phyloP scores from a whole-genome alignment of 2,113 vertebrate species.

The Scartelaos histophorus region DNA sequence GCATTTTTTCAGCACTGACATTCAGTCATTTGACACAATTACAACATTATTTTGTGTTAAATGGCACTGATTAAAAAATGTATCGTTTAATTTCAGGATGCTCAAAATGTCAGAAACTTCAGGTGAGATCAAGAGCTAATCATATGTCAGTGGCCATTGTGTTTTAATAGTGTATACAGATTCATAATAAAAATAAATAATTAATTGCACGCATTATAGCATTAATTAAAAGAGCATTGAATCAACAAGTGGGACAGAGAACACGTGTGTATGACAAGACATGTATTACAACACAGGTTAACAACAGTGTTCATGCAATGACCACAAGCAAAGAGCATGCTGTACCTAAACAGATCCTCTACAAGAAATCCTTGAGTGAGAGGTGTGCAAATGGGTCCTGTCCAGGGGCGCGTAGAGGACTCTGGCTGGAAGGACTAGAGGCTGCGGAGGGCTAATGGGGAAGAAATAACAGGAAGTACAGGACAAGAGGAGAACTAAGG shows the following conservation, averaged over 20 bases:
- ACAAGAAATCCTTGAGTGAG: constrained; percentile 99
- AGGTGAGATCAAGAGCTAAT: not conserved
- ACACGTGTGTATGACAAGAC: constrained; percentile 9
- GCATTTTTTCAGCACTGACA: too few relatives aligned
- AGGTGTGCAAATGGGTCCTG: constrained; percentile 99
- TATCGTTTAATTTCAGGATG: too few relatives aligned
- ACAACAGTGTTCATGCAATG: constrained; percentile 29
- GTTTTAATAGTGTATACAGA: not conserved
- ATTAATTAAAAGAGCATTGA: constrained; percentile 19
- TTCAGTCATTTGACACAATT: too few relatives aligned
- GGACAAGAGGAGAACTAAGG: constrained; percentile 78
- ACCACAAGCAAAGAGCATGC: constrained; percentile 72
- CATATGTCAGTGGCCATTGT: not conserved
- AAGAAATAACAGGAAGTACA: constrained; percentile 85
- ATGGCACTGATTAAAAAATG: too few relatives aligned
- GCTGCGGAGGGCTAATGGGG: constrained; percentile 94
- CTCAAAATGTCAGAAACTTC: not conserved
- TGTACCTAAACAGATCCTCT: constrained; percentile 97
- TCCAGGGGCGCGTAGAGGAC: constrained; percentile 98
- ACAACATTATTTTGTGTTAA: too few relatives aligned
- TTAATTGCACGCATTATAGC: constrained; percentile 11
- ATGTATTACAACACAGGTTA: constrained; percentile 5
- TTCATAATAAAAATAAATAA: not conserved
- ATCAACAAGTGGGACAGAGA: constrained; percentile 17
- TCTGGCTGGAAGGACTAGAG: constrained; percentile 99